phyloP scores from a whole-genome alignment of 2,797 vertebrate genomes.

The Danio jaintianensis region DNA sequence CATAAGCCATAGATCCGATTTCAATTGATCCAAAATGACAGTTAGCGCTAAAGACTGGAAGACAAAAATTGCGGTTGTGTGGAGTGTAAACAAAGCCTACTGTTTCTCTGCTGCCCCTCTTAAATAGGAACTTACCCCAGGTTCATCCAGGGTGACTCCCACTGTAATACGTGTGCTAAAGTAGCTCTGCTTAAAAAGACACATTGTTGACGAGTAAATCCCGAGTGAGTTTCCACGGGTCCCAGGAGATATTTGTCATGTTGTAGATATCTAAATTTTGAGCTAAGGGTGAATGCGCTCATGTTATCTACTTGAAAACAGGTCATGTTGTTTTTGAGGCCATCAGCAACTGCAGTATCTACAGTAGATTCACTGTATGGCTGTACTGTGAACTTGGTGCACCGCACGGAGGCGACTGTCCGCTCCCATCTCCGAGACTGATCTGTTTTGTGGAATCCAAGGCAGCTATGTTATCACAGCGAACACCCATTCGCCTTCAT shows the following conservation, averaged over 20 bases:
- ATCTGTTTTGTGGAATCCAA: constrained; percentile 60
- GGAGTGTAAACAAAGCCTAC: constrained; percentile 2
- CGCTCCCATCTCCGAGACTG: constrained; percentile 57
- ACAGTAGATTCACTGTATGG: constrained; percentile 58
- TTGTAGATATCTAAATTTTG: constrained; percentile 26
- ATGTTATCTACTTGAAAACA: constrained; percentile 43
- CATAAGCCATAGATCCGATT: not conserved
- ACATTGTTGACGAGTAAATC: not conserved
- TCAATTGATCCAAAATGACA: constrained; percentile 10
- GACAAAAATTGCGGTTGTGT: not conserved
- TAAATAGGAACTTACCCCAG: not conserved
- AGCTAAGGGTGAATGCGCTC: constrained; percentile 14
- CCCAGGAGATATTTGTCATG: not conserved
- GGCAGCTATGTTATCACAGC: constrained; percentile 68
- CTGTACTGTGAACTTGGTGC: constrained; percentile 54
- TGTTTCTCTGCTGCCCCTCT: not conserved
- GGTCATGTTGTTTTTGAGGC: constrained; percentile 22
- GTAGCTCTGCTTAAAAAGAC: constrained; percentile 9
- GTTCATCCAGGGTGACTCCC: constrained; percentile 34
- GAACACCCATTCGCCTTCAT: constrained; percentile 67
- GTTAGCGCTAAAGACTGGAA: not conserved
- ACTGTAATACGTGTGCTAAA: constrained; percentile 4
- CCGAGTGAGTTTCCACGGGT: not conserved
- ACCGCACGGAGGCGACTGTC: constrained; percentile 54
- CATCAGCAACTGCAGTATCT: constrained; percentile 40